Percentiles rank a stretch among this genome's conserved stretches.
These are phyloP conservation scores for Dynastes grantii DNA, from an alignment of 2,888 invertebrate genomes.

Conservation along the genomic window DNA sequence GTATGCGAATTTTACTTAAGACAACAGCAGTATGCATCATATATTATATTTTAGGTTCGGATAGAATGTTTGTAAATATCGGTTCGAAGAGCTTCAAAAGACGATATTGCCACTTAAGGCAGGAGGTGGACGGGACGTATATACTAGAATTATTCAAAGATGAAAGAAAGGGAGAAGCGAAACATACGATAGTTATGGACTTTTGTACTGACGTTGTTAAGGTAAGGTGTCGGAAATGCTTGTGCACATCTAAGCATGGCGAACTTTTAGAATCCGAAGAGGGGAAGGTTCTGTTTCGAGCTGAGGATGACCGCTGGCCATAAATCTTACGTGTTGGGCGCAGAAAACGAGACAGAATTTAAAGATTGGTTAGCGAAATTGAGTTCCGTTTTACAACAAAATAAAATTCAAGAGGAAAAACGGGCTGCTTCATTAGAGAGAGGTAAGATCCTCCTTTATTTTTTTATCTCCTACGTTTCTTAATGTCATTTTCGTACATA, in stretches of 20 bases:
- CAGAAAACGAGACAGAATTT: constrained; percentile 88
- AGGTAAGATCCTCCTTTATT: constrained; percentile 62
- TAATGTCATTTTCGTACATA: background rate
- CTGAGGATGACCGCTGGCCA: constrained; percentile 89
- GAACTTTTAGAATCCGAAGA: constrained; percentile 82
- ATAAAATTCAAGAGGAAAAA: constrained; percentile 86
- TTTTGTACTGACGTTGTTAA: constrained; percentile 92
- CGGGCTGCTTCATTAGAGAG: constrained; percentile 79
- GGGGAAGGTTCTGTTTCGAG: constrained; percentile 91
- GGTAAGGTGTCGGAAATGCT: constrained; percentile 70
- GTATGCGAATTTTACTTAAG: constrained; percentile 51
- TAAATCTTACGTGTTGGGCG: constrained; percentile 89
- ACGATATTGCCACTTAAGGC: constrained; percentile 89
- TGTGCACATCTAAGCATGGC: constrained; percentile 11
- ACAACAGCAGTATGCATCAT: background rate
- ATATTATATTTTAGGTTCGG: constrained; percentile 73
- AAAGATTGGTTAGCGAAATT: constrained; percentile 89
- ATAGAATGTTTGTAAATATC: constrained; percentile 92
- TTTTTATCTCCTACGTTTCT: background rate
- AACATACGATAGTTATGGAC: constrained; percentile 94
- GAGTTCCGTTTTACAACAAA: constrained; percentile 87
- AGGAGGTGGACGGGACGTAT: constrained; percentile 93
- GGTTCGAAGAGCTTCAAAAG: constrained; percentile 95
- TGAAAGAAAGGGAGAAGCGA: constrained; percentile 91
- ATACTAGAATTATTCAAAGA: constrained; percentile 95